phyloP scores from a whole-genome alignment of 2,888 invertebrate genomes.

The Prosopocoilus inquinatus region DNA sequence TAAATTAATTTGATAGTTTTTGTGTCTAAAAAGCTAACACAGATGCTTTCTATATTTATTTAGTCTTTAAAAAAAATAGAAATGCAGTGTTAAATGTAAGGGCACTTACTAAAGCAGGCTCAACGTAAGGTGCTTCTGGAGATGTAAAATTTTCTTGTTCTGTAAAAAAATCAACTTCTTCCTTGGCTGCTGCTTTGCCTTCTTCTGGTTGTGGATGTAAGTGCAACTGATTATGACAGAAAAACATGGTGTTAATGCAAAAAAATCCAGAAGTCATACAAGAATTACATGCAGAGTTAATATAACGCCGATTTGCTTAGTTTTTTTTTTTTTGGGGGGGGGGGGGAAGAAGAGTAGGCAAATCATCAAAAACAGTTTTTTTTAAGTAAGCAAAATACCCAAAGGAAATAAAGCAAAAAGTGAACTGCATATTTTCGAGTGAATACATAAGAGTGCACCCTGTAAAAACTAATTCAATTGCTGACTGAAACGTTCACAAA shows the following conservation, averaged over 20 bases:
- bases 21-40: no score
- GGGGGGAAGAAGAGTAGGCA: neutral
- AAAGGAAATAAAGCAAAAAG: slow-evolving; percentile 7
- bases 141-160: slow-evolving; percentile 60
- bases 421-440: neutral
- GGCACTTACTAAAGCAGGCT: no score
- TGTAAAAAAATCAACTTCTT: slow-evolving; percentile 91
- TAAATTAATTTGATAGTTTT: no score
- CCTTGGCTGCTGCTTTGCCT: slow-evolving; percentile 63
- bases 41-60: no score
- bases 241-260: neutral
- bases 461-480: no score
- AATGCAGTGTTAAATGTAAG: no score
- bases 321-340: no score
- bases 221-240: slow-evolving; percentile 59
- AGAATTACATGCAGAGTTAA: neutral
- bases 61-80: no score
- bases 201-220: slow-evolving; percentile 65
- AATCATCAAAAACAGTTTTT: neutral
- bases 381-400: neutral
- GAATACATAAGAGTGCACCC: no score
- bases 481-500: no score
- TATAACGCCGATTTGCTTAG: neutral
- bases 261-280: neutral
- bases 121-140: no score